phyloP scores from a whole-genome alignment of 2,888 invertebrate species.

The Nebria salina region DNA sequence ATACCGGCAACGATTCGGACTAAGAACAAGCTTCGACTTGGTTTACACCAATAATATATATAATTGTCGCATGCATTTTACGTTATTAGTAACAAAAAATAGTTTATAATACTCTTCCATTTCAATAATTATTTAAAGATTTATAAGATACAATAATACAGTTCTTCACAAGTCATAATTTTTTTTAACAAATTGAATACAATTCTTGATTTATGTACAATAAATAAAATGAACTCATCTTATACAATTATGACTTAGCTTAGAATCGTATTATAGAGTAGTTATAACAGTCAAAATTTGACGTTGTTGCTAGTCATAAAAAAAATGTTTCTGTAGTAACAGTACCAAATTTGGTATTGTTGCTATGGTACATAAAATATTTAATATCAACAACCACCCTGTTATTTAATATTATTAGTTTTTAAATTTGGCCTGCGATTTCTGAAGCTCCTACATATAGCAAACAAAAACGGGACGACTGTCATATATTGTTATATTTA shows the following conservation, averaged over 20 bases:
- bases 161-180: too few species aligned
- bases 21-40: background rate
- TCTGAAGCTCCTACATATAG: background rate
- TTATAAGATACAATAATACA: too few species aligned
- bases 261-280: background rate
- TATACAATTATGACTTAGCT: too few species aligned
- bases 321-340: background rate
- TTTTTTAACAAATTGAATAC: background rate
- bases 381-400: background rate
- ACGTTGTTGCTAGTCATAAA: background rate
- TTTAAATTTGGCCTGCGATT: background rate
- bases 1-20: background rate
- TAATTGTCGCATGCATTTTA: background rate
- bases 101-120: background rate
- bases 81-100: background rate
- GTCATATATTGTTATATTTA: constrained; percentile 2
- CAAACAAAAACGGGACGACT: background rate
- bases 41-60: background rate
- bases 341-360: background rate
- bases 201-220: background rate
- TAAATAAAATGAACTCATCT: too few species aligned
- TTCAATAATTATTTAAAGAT: background rate
- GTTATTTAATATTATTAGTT: background rate
- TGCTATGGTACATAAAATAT: too few species aligned
- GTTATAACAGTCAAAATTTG: background rate